phyloP scores from a whole-genome alignment of 2,113 vertebrate genomes.

The Paramormyrops kingsleyae region DNA sequence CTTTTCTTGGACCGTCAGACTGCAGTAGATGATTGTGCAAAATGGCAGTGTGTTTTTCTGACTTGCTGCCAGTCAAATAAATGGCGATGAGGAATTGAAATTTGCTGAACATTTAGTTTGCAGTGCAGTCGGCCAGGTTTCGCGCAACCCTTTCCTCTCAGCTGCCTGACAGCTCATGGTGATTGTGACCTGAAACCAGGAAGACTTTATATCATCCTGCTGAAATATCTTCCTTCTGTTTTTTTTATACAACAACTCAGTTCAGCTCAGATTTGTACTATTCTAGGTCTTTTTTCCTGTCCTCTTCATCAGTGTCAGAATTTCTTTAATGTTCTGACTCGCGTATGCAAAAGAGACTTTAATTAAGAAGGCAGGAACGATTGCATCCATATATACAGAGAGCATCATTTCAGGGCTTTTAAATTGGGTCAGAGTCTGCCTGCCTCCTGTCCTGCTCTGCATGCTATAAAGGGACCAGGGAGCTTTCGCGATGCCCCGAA shows the following conservation, averaged over 20 bases:
- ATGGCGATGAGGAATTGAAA: neutral
- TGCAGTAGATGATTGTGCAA: neutral
- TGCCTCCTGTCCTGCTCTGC: neutral
- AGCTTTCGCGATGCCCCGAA: neutral
- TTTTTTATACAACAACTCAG: neutral
- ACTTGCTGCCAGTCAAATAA: neutral
- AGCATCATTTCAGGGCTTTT: neutral
- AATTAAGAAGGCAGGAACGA: neutral
- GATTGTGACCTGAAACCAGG: neutral
- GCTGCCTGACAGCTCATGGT: neutral
- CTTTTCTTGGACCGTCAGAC: neutral
- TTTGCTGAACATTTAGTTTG: neutral
- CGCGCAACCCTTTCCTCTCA: neutral
- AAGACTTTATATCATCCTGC: neutral
- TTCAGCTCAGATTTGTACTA: neutral
- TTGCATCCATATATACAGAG: neutral
- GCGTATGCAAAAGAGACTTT: neutral
- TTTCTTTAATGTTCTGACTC: neutral
- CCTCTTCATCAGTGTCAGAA: neutral
- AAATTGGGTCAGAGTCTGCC: conserved; percentile 5
- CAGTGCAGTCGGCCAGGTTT: neutral
- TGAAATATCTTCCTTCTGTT: neutral
- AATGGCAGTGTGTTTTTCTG: neutral
- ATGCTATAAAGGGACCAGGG: neutral
- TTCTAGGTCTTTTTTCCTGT: neutral